Evolutionary conservation across 2,797 vertebrate species (phyloP), one percentile per base, ranked within the genome.

Genomic region (Choloepus didactylus): DNA sequence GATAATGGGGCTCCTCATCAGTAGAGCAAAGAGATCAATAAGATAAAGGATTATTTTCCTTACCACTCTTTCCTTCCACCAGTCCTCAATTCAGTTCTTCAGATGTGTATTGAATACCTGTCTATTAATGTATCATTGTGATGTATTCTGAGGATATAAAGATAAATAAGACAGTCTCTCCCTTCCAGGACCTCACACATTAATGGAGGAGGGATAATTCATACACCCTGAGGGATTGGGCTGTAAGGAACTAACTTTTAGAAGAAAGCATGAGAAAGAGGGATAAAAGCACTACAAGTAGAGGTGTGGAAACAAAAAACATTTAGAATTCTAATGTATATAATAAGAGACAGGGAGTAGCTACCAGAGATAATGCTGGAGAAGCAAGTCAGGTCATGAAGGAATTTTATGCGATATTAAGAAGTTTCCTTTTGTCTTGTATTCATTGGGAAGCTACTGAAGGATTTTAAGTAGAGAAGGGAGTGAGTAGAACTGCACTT

Each of bases 231-330:
- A 25, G 19, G 25, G 31, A 23, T 7, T 44, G 82, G 54, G 35
- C n/a, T 66, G 18, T 86, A 67, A 75, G 59, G 41, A 87, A 46
- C 44, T 81, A 64, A 64, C 35, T 81, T 69, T 81, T 73, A 75
- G 67, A 66, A 67, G 77, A 75, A 54, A 93, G 87, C 79, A 38
- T 81, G n/a, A 87, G 73, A 62, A 93, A 51, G 27, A 69, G 23
- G 59, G 49, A 49, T 14, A 69, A 72, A 54, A 79, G n/a, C 19
- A 62, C 54, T 75, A 21, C 3, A 93, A 44, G n/a, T 27, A 73
- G 29, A 80, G 19, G 60, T 73, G 54, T 41, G 46, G n/a, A 38
- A 27, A 73, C 35, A 88, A 66, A 85, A 93, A 88, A 73, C 2
- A 82, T 66, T 87, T 49, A 27, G 59, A 35, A 49, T 60, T 91